Evolutionary conservation across 2,888 invertebrate genomes (phyloP), one percentile per base, ranked within the genome.

Genomic region (Steromphala cineraria): DNA sequence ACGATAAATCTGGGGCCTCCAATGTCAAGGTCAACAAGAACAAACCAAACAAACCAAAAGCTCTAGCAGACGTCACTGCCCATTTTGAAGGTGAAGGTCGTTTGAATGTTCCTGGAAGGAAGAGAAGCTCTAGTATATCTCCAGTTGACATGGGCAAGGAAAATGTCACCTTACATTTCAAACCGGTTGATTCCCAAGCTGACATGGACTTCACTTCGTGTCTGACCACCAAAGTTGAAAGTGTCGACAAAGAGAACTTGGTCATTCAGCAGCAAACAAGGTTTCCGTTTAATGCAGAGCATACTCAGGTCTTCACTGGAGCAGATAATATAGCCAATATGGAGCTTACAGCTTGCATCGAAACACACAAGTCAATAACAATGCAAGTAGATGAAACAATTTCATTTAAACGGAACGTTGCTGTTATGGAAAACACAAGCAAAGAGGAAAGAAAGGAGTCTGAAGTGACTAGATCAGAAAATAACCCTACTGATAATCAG

Each of bases 121-220:
- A 36, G n/a, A 71, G 40, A 40, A 36, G 19, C 4, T 19, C 40
- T n/a, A 40, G 31, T 71, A 36, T 31, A 17, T 31, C 36, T 15
- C 36, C 31, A 2, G 71, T 40, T 28, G 71, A 71, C 71, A 71
- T 40, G 71, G 71, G 36, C 13, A 71, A 71, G n/a, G 71, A 71
- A 40, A 71, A 71, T 19, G n/a, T 71, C 28, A 80, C 56, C 31
- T 46, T 75, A 4, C 52, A 62, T 55, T 80, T 80, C 71, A 80
- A 77, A 53, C 19, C 5, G 17, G 80, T 67, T 8, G 77, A 71
- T 17, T 67, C 74, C 0, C 53, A 76, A 4, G 80, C 76, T 0
- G 53, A 80, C 21, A 80, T 80, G 80, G 67, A 67, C 28, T 67
- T 80, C 13, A 67, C 67, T 7, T 76, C 67, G 15, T 52, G n/a